These are phyloP conservation scores for Drosophila setifemur DNA, from an alignment of 1,140 invertebrate species.

Conservation along the genomic window DNA sequence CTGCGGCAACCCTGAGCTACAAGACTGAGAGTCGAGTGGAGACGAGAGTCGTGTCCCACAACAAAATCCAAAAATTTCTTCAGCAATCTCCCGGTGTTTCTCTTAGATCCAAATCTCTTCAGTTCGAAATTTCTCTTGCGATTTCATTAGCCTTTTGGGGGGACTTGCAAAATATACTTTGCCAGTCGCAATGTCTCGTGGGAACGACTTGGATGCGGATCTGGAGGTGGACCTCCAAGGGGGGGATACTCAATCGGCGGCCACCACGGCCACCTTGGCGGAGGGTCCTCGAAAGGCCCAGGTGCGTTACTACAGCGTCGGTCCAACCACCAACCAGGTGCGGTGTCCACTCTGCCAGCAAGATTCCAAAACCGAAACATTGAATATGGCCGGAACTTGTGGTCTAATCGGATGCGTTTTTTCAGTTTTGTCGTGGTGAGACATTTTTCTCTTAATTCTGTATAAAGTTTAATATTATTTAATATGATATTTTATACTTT, in stretches of 20 bases:
- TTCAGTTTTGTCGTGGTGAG: slow-evolving; percentile 67
- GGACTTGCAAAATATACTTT: slow-evolving; percentile 6
- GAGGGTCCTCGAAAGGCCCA: slow-evolving; percentile 46
- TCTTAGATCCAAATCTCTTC: slow-evolving; percentile 17
- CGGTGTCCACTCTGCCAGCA: slow-evolving; percentile 66
- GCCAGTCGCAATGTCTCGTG: slow-evolving; percentile 56
- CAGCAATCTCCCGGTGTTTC: neutral
- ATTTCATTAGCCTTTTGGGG: neutral
- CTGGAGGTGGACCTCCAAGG: slow-evolving; percentile 34
- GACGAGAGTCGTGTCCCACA: slow-evolving; percentile 1
- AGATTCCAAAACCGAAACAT: slow-evolving; percentile 53
- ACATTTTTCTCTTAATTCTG: neutral
- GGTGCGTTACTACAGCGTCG: slow-evolving; percentile 66
- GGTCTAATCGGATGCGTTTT: slow-evolving; percentile 71
- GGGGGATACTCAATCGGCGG: slow-evolving; percentile 37
- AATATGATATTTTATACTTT: neutral
- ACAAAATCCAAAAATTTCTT: neutral
- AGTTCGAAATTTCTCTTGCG: slow-evolving; percentile 16
- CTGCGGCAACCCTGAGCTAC: slow-evolving; percentile 17
- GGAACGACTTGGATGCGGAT: slow-evolving; percentile 61
- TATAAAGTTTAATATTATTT: neutral
- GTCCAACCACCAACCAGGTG: slow-evolving; percentile 62
- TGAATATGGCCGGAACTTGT: slow-evolving; percentile 61
- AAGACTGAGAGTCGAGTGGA: slow-evolving; percentile 16
- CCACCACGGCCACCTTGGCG: slow-evolving; percentile 50